Evolutionary conservation across 2,888 invertebrate species (phyloP).

Genomic region (Chrysotoxum bicinctum): DNA sequence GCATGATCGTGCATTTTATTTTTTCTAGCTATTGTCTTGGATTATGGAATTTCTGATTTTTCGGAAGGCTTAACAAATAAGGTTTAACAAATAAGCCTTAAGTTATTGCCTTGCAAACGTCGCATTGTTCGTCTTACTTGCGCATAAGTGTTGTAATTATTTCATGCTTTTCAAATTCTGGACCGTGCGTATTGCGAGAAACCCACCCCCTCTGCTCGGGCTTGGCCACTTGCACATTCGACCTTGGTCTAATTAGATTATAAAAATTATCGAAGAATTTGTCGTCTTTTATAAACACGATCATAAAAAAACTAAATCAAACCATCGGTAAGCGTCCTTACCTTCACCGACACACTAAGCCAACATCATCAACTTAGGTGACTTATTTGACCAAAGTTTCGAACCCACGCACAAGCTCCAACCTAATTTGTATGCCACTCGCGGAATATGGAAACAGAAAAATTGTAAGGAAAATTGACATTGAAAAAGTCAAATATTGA

Average conservation of each 20-base stretch:
- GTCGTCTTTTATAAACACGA: background rate
- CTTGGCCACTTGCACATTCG: background rate
- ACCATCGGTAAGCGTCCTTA: slow-evolving; percentile 3
- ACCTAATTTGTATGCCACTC: slow-evolving; percentile 35
- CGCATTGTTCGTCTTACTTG: no score
- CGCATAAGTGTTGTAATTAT: no score
- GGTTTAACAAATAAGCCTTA: no score
- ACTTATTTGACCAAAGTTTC: background rate
- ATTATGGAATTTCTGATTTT: no score
- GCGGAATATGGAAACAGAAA: background rate
- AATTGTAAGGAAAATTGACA: slow-evolving; percentile 44
- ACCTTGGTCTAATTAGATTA: background rate
- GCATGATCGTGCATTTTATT: no score
- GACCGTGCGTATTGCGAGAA: background rate
- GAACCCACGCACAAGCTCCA: background rate
- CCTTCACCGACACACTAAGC: background rate
- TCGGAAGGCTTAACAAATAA: no score
- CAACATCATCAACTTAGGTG: background rate
- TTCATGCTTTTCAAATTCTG: no score
- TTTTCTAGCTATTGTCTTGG: no score
- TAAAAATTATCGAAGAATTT: background rate
- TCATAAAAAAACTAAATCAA: background rate
- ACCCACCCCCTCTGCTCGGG: background rate
- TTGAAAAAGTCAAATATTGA: slow-evolving; percentile 41
- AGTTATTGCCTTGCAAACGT: no score